Evolutionary conservation across 2,797 vertebrate genomes (phyloP).

Genomic region (Malacoctenus gilli): DNA sequence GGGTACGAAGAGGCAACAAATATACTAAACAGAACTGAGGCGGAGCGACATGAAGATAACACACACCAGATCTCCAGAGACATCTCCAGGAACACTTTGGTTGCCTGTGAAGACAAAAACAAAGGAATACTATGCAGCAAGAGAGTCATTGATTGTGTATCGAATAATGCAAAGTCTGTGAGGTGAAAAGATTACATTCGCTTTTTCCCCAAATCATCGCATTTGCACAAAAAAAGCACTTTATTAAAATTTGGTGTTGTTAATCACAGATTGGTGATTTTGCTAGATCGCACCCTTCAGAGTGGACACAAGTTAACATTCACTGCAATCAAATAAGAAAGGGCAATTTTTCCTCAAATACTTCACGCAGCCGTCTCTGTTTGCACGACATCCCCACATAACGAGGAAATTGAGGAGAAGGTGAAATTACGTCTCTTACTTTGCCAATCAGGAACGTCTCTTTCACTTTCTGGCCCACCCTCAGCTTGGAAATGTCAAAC

Average conservation of each 20-base stretch:
- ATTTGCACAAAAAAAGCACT: too few relatives aligned
- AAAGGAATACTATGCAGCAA: not conserved
- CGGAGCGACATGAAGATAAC: slow-evolving; percentile 13
- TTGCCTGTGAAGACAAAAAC: slow-evolving; percentile 85
- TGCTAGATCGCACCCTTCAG: too few relatives aligned
- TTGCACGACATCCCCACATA: not conserved
- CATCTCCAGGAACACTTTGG: slow-evolving; percentile 90
- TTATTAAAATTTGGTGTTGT: too few relatives aligned
- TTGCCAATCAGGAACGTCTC: slow-evolving; percentile 89
- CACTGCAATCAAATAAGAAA: too few relatives aligned
- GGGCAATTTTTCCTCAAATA: too few relatives aligned
- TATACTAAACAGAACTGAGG: not conserved
- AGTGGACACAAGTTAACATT: too few relatives aligned
- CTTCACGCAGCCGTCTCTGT: not conserved
- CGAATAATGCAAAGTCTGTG: too few relatives aligned
- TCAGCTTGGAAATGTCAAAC: slow-evolving; percentile 85
- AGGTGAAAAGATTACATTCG: too few relatives aligned
- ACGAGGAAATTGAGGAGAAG: not conserved
- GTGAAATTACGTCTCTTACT: slow-evolving; percentile 75
- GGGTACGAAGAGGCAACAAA: not conserved
- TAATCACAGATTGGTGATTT: too few relatives aligned
- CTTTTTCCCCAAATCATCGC: too few relatives aligned
- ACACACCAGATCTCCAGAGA: slow-evolving; percentile 94
- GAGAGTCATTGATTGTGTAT: too few relatives aligned
- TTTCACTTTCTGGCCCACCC: slow-evolving; percentile 84